These are phyloP conservation scores for Nannoperca australis DNA, from an alignment of 2,797 vertebrate genomes.

Conservation along the genomic window DNA sequence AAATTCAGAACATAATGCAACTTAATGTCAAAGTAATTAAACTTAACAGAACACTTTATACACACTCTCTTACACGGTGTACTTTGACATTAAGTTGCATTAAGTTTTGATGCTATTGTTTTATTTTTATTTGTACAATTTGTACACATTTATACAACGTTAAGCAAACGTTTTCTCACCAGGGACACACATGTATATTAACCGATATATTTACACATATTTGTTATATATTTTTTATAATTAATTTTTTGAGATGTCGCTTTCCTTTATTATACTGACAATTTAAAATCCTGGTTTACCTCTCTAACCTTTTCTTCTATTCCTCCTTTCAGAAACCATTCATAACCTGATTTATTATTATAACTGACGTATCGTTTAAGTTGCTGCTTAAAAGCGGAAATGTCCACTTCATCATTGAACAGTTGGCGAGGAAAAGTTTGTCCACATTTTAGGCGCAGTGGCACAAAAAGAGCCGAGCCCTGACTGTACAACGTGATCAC, in stretches of 20 bases:
- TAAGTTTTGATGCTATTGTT: not conserved
- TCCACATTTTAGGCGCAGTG: slow-evolving; percentile 17
- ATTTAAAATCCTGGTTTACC: not conserved
- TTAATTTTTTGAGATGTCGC: not conserved
- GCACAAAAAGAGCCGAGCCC: not conserved
- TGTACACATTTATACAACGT: not conserved
- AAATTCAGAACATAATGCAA: too few species aligned
- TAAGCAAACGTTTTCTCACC: not conserved
- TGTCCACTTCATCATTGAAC: slow-evolving; percentile 59
- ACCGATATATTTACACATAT: not conserved
- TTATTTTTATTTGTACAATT: not conserved
- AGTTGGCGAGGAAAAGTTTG: slow-evolving; percentile 48
- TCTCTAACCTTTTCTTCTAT: not conserved
- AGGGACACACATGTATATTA: not conserved
- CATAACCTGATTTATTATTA: slow-evolving; percentile 9
- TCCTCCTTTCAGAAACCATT: not conserved
- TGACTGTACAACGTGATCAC: not conserved
- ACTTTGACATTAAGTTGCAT: too few species aligned
- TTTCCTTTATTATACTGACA: not conserved
- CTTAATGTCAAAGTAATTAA: too few species aligned
- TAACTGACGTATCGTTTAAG: slow-evolving; percentile 37
- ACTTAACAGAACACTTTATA: too few species aligned
- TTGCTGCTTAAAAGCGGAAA: slow-evolving; percentile 53
- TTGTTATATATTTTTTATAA: too few species aligned
- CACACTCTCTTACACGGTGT: too few species aligned